phyloP scores from a whole-genome alignment of 2,113 vertebrate species.

The Menura novaehollandiae region DNA sequence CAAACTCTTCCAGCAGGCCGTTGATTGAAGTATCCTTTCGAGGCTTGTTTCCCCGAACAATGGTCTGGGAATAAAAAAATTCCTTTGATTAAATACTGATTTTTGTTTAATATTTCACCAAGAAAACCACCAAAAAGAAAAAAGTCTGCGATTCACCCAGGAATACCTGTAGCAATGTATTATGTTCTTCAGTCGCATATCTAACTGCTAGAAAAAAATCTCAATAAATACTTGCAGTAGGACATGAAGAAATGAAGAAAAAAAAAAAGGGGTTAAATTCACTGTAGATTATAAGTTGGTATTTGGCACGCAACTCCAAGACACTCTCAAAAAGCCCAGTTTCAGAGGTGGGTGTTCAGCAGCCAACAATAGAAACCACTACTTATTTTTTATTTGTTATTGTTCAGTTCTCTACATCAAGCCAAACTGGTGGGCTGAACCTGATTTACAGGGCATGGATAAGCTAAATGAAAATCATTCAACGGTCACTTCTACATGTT shows the following conservation, averaged over 20 bases:
- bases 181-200: background rate
- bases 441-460: background rate
- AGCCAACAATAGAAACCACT: background rate
- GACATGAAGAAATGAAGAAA: background rate
- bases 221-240: background rate
- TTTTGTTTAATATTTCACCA: background rate
- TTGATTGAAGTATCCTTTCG: slow-evolving; percentile 94
- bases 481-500: background rate
- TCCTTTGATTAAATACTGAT: slow-evolving; percentile 32
- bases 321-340: background rate
- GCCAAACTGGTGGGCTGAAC: background rate
- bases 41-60: slow-evolving; percentile 92
- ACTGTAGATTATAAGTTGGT: background rate
- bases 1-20: slow-evolving; percentile 94
- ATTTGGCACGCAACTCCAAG: background rate
- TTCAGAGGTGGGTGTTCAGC: background rate
- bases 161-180: rapidly evolving
- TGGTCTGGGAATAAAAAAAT: slow-evolving; percentile 81
- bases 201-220: background rate
- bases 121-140: background rate
- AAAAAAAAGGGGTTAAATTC: background rate
- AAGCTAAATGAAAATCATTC: background rate
- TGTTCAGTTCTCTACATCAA: background rate
- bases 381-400: background rate
- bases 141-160: background rate